Conservation (phyloP, 2,113 vertebrate species). For the Dromiciops gliroides region DNA sequence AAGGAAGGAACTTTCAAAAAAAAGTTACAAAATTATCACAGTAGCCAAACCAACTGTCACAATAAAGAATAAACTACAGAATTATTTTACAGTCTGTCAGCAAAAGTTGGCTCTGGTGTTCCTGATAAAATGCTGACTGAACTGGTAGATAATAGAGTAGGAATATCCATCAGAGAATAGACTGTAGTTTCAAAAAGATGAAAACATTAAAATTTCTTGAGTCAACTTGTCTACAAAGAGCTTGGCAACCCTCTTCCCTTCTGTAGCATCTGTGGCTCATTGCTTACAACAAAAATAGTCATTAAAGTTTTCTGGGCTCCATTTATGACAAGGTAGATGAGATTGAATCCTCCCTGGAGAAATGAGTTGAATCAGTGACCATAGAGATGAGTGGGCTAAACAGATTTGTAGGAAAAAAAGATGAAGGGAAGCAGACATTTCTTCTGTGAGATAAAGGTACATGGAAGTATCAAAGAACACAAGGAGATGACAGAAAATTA, state of each 20-base stretch:
- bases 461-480: conserved; percentile 1
- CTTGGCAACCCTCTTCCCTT: background rate
- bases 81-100: background rate
- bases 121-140: background rate
- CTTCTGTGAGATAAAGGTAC: conserved; percentile 36
- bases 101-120: background rate
- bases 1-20: background rate
- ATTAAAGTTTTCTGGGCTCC: background rate
- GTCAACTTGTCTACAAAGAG: background rate
- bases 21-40: background rate
- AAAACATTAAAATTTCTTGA: background rate
- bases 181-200: background rate
- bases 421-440: background rate
- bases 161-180: background rate
- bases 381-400: conserved; percentile 8
- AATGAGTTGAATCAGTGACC: conserved; percentile 22
- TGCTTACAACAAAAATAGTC: background rate
- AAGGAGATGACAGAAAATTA: background rate
- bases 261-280: background rate
- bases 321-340: background rate
- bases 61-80: conserved; percentile 10
- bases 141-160: background rate
- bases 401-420: conserved; percentile 2
- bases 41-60: background rate
- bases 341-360: conserved; percentile 12